Evolutionary conservation across 2,797 vertebrate species (phyloP), one percentile per base, ranked within the genome.

Genomic region (Peromyscus eremicus): DNA sequence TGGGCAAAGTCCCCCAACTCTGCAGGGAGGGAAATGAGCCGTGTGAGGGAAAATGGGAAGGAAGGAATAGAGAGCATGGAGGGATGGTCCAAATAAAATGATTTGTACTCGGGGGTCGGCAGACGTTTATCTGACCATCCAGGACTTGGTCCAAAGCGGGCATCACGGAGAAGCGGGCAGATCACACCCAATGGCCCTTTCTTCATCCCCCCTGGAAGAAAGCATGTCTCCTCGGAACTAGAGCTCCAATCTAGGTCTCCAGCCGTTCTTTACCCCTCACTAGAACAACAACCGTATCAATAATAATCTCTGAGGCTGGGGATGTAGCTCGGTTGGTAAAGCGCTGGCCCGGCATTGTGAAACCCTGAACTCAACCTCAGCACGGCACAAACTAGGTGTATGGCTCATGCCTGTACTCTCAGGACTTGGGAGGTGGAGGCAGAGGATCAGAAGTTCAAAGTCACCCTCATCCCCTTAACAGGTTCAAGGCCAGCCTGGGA

Each of bases 91-190:
- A 66, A 84, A 37, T 37, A 14, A 17, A 17, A 55, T 29, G 73
- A 6, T 32, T 37, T 37, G 25, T n/a, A 23, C n/a, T 6, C 64
- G 19, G 23, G 52, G 32, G 62, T 25, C 43, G 25, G 34, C 60
- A 62, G 43, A 19, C 13, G 23, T 91, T 93, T 85, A 85, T 91
- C 88, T 40, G 43, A 43, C 49, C 81, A 66, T 64, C 62, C 43
- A 66, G 27, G 34, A 55, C 66, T 89, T 73, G 23, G 13, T 75
- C 75, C 23, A 85, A 60, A 82, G 73, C 0, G 21, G 29, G 46
- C 6, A 64, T 17, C 66, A 62, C 11, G 1, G 80, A 94, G 29
- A 11, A 52, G 55, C 37, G 64, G 62, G 62, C 25, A 40, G 43
- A 19, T 34, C 40, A 37, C 1, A 32, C 19, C 52, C 52, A 43